Conservation (phyloP, 2,797 vertebrate species). For the Enteromius trimaculatus region DNA sequence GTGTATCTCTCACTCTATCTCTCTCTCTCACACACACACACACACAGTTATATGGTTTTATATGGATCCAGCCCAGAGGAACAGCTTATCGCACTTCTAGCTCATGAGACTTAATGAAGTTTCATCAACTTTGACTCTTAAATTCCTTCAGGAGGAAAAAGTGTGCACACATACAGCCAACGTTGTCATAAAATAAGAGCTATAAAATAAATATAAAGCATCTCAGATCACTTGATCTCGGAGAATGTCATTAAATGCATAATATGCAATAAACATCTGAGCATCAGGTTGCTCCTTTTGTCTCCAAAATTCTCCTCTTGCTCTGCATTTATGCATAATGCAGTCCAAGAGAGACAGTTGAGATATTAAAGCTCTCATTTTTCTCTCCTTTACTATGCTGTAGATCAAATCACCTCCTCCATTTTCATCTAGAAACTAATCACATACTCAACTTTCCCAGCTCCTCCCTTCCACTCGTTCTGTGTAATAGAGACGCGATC, state of each 20-base stretch:
- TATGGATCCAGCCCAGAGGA: neutral
- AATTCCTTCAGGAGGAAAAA: neutral
- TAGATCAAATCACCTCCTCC: neutral
- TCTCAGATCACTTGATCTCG: neutral
- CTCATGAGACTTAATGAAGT: slow-evolving; percentile 10
- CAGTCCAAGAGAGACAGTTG: neutral
- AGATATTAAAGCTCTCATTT: neutral
- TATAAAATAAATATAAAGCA: slow-evolving; percentile 6
- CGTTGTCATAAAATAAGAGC: neutral
- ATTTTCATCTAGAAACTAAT: slow-evolving; percentile 26
- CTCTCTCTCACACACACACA: neutral
- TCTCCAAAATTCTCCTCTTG: neutral
- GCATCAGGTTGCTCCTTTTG: neutral
- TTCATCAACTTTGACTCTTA: neutral
- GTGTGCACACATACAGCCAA: neutral
- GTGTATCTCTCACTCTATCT: too few species aligned
- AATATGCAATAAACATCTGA: neutral
- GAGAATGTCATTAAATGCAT: slow-evolving; percentile 1
- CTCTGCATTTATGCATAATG: neutral
- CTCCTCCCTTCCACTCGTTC: neutral
- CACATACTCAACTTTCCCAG: neutral
- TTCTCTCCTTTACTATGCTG: neutral
- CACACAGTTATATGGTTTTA: neutral
- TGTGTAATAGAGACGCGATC: neutral
- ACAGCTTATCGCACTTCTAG: neutral